Evolutionary conservation across 2,797 vertebrate genomes (phyloP), one percentile per base, ranked within the genome.

Genomic region (Luscinia megarhynchos): DNA sequence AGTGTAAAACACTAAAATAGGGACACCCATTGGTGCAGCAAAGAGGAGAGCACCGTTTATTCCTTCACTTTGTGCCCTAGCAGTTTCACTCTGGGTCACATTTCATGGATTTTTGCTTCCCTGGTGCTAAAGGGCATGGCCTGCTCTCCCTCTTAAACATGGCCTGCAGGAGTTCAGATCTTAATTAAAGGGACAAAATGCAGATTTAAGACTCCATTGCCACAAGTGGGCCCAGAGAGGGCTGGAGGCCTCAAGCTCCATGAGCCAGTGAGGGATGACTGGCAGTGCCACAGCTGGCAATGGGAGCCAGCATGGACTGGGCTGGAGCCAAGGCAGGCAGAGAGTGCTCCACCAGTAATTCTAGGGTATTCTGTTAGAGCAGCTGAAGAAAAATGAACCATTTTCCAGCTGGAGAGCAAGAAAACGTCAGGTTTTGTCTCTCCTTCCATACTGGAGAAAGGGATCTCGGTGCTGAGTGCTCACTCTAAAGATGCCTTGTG

Each of bases 341-440:
- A 78, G 63, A 68, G 41, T 55, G 59, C 84, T 91, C 59, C 84
- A 92, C 69, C 79, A 86, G 76, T 24, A 88, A 66, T 41, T 64
- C 50, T 54, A 32, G 57, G 59, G 29, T 53, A 50, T 91, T 90
- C 57, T 40, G 27, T 69, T 83, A 55, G 38, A 89, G 89, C 59
- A 90, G 81, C 68, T 83, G 79, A 85, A 91, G 83, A 38, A 95
- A 87, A 91, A 92, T 10, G 55, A 96, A 59, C 53, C 67, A 27
- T 24, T 90, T 79, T 77, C 83, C 84, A 95, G 73, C n/a, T 40
- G 14, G 38, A 86, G n/a, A 77, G 57, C 54, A 70, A 72, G 45
- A 78, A 91, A 84, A 77, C 10, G 51, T 11, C 3, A 4, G 19
- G 61, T 75, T 76, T 72, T 77, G 80, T 54, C 83, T 83, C 51